phyloP scores from a whole-genome alignment of 2,888 invertebrate species.

The Rambutsinella grinnellia region DNA sequence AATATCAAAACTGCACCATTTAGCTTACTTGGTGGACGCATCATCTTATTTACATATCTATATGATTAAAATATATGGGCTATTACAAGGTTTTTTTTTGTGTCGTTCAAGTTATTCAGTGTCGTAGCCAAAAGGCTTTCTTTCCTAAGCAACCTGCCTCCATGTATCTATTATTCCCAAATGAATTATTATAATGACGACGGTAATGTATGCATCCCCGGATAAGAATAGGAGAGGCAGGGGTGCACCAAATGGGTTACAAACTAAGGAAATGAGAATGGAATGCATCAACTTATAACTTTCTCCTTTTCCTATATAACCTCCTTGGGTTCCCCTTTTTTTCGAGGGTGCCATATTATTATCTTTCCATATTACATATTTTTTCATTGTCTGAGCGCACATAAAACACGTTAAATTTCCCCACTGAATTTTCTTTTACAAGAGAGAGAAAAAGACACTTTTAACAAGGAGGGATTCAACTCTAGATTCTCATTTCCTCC shows the following conservation, averaged over 20 bases:
- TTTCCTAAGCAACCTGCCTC: not conserved
- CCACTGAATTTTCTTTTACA: too few relatives aligned
- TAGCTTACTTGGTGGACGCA: too few relatives aligned
- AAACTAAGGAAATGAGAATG: conserved; percentile 12
- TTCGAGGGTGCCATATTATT: not conserved
- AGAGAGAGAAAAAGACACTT: too few relatives aligned
- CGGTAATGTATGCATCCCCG: conserved; percentile 11
- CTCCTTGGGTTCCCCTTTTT: not conserved
- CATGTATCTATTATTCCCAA: conserved; percentile 2
- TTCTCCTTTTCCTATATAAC: not conserved
- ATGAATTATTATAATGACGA: conserved; percentile 14
- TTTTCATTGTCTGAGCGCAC: not conserved
- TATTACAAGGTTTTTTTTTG: not conserved
- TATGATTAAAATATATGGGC: not conserved
- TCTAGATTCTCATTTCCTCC: conserved; percentile 30
- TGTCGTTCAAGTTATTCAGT: not conserved
- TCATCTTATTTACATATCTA: not conserved
- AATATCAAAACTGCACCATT: too few relatives aligned
- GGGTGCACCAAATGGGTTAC: conserved; percentile 5
- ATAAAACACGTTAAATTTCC: not conserved
- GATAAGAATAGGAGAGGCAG: not conserved
- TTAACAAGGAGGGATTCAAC: not conserved
- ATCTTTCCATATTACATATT: not conserved
- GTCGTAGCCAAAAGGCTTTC: not conserved
- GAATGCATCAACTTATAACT: not conserved